Conservation (phyloP, 2,113 vertebrate species). For the Notiomystis cincta region DNA sequence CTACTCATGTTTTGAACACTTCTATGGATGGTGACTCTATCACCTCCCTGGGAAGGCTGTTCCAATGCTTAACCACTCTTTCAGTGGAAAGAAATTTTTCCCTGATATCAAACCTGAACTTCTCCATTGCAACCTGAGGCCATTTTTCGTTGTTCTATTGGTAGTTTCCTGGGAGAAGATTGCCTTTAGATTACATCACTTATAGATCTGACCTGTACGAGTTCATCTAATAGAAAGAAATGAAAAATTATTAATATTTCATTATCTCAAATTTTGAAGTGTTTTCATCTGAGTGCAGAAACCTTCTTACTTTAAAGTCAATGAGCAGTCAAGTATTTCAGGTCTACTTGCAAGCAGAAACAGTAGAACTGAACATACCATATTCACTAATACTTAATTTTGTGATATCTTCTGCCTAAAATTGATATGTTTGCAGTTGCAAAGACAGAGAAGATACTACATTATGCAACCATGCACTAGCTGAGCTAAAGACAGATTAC, state of each 20-base stretch:
- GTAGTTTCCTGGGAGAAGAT: not conserved
- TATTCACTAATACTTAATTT: not conserved
- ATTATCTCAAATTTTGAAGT: not conserved
- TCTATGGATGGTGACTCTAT: not conserved
- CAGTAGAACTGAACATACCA: not conserved
- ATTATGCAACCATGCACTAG: not conserved
- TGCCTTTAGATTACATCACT: not conserved
- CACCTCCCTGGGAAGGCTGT: not conserved
- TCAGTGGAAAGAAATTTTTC: not conserved
- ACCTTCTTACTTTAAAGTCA: not conserved
- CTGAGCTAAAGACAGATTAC: not conserved
- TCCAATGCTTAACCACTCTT: not conserved
- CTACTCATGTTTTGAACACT: not conserved
- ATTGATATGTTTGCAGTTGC: not conserved
- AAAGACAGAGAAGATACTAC: not conserved
- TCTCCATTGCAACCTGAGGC: fast-evolving
- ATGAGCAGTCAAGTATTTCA: not conserved
- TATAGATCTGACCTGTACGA: not conserved
- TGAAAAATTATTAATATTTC: not conserved
- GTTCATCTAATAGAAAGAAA: not conserved
- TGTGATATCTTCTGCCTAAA: not conserved
- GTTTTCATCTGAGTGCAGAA: not conserved
- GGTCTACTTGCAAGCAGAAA: not conserved
- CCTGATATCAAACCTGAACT: not conserved
- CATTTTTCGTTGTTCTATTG: not conserved